Evolutionary conservation across 2,113 vertebrate genomes (phyloP), one percentile per base, ranked within the genome.

Genomic region (Vulpes lagopus): DNA sequence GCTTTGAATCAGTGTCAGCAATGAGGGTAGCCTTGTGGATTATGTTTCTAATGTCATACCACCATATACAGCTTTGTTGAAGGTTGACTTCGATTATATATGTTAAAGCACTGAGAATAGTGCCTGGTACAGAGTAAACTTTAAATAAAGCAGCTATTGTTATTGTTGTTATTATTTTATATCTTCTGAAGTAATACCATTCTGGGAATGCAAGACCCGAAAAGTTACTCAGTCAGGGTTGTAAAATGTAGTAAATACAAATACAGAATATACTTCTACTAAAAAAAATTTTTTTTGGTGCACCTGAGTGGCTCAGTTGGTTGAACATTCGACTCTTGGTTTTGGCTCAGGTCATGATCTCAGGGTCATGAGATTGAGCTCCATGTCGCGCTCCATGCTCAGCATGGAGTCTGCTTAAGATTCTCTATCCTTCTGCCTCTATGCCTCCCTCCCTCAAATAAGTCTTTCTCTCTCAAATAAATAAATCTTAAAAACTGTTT

Each of bases 191-290:
- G 4, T 76, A 35, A 90, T 38, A 22, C 38, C 64, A 53, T 20
- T 15, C 19, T 65, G 73, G 16, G 14, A 85, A 8, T 55, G 4
- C 15, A 73, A 7, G 27, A 53, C 10, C 17, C 5, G 12, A 74
- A 59, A 93, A 81, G 30, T 94, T 27, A 67, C 35, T 94, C 43
- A 67, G 55, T 11, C 20, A 51, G 4, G 6, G 22, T 27, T 79
- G 51, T 15, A 8, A 93, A 84, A 53, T 16, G 35, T 43, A 93
- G 22, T 30, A 88, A 94, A 89, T 53, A 82, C 73, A 89, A 97
- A 64, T 55, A n/a, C 6, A 9, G 4, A 74, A 35, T 20, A 80
- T 19, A 64, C 16, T 74, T 73, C 71, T 8, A 85, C 20, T 91
- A 30, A 59, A 91, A 79, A 91, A 2, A 1, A 3, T 17, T 27